phyloP scores from a whole-genome alignment of 2,888 invertebrate species.

The Pammene aurita region DNA sequence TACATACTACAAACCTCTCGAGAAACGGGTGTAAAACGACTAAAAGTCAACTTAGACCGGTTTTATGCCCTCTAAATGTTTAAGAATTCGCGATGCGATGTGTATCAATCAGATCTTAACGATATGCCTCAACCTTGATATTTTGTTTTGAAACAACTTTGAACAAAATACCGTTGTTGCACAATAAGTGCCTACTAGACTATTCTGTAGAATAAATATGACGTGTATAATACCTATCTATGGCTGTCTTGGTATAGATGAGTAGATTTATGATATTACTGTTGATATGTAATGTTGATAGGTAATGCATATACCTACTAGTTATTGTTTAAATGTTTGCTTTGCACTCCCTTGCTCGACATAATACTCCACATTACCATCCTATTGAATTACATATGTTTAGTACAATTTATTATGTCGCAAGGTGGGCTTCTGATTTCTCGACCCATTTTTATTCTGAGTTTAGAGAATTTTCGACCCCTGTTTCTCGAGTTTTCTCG shows the following conservation, averaged over 20 bases:
- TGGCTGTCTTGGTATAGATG: neutral
- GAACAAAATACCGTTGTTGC: conserved; percentile 31
- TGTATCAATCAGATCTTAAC: conserved; percentile 33
- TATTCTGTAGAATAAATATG: neutral
- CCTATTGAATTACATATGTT: no score
- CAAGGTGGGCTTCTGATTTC: no score
- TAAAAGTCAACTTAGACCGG: conserved; percentile 23
- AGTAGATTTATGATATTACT: no score
- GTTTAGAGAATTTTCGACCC: no score
- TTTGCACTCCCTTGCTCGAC: no score
- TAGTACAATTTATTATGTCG: no score
- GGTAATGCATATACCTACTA: no score
- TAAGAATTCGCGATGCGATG: conserved; percentile 33
- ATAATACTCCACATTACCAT: no score
- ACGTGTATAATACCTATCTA: neutral
- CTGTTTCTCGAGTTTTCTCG: no score
- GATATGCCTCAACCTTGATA: conserved; percentile 37
- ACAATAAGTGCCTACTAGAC: conserved; percentile 19
- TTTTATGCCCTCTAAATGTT: conserved; percentile 25
- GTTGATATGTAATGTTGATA: no score
- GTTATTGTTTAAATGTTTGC: no score
- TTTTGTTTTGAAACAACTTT: conserved; percentile 35
- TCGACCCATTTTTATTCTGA: no score
- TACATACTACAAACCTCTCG: neutral
- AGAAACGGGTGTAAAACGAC: conserved; percentile 3